A percentile compares a stretch with the other conserved stretches of the same genome.
phyloP scores from a whole-genome alignment of 1,140 invertebrate species.

The Vanessa atalanta region DNA sequence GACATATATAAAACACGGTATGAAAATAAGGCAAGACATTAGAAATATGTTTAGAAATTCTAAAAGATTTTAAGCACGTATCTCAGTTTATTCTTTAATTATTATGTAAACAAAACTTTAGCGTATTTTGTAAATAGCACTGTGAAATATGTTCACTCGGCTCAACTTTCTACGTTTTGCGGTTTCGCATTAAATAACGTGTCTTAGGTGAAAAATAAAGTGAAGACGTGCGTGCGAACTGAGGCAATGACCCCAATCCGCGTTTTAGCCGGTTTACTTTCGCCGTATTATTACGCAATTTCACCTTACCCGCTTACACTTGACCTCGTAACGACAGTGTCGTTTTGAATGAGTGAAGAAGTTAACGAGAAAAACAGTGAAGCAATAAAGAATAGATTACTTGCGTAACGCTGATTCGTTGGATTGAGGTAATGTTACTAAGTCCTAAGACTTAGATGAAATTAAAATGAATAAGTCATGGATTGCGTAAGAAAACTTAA shows the following conservation, averaged over 20 bases:
- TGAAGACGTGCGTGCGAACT: conserved; percentile 46
- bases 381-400: conserved; percentile 31
- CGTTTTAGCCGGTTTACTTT: conserved; percentile 70
- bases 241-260: conserved; percentile 76
- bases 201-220: conserved; percentile 17
- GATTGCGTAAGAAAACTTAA: too few species aligned
- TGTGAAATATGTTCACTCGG: conserved; percentile 2
- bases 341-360: conserved; percentile 25
- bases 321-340: conserved; percentile 52
- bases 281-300: conserved; percentile 67
- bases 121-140: neutral
- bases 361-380: conserved; percentile 25
- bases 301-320: conserved; percentile 72
- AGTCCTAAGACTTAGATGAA: neutral
- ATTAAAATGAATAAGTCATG: too few species aligned
- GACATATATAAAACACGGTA: too few species aligned
- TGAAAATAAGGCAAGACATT: too few species aligned
- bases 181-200: neutral
- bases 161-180: conserved; percentile 20
- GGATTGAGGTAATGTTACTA: neutral
- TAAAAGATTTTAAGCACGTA: too few species aligned
- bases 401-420: conserved; percentile 7
- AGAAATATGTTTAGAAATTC: too few species aligned
- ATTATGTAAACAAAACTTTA: conserved; percentile 11
- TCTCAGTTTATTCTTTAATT: neutral